A percentile compares a stretch with the other conserved stretches of the same genome.
These are phyloP conservation scores for Epistrophe grossulariae DNA, from an alignment of 2,888 invertebrate species.

Conservation along the genomic window DNA sequence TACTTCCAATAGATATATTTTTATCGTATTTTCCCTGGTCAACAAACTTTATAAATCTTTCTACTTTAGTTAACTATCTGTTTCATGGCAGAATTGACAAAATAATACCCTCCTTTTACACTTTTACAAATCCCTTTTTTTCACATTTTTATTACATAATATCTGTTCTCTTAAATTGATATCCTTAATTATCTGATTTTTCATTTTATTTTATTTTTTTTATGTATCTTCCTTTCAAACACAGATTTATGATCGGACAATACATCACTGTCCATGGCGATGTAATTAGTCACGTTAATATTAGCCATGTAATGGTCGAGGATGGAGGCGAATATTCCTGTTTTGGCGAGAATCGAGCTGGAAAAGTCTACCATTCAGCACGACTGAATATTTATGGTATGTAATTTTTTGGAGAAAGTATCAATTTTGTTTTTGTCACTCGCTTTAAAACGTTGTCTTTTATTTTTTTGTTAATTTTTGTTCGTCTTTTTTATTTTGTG, in stretches of 20 bases:
- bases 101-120: not conserved
- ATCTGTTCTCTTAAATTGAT: conserved; percentile 34
- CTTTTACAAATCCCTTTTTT: conserved; percentile 2
- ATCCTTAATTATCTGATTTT: conserved; percentile 52
- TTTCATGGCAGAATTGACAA: not conserved
- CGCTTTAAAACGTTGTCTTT: conserved; percentile 44
- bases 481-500: conserved; percentile 14
- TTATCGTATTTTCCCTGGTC: no score
- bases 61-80: not conserved
- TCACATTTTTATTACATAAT: conserved; percentile 19
- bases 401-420: conserved; percentile 78
- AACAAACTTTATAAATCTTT: not conserved
- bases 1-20: no score
- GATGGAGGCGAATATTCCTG: conserved; percentile 93
- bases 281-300: conserved; percentile 93
- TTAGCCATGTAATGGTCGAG: conserved; percentile 90
- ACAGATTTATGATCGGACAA: conserved; percentile 90
- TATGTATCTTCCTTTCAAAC: conserved; percentile 75
- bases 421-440: conserved; percentile 44
- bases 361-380: conserved; percentile 89
- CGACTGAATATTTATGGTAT: conserved; percentile 92
- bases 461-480: conserved; percentile 43
- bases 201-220: conserved; percentile 13
- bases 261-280: conserved; percentile 91
- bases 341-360: conserved; percentile 90